A percentile compares a stretch with the other conserved stretches of the same genome.
These are phyloP conservation scores for Tamias sibiricus DNA, from an alignment of 2,113 vertebrate species.

Conservation along the genomic window DNA sequence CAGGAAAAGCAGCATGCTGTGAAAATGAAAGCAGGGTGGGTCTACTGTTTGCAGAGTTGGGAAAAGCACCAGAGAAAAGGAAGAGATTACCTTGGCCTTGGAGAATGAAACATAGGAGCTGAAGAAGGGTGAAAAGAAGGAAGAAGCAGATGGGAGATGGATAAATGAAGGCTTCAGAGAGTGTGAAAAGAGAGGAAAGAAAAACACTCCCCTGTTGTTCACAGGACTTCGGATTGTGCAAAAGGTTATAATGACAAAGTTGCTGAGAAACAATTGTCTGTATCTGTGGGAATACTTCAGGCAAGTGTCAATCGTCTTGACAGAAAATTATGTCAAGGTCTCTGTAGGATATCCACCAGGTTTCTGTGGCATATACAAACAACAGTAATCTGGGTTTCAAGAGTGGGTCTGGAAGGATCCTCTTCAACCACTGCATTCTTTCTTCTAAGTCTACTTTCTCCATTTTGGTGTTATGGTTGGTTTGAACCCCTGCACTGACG, in stretches of 20 bases:
- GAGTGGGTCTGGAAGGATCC: neutral
- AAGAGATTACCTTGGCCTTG: neutral
- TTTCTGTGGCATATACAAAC: neutral
- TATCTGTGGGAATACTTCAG: fast-evolving
- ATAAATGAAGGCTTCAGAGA: neutral
- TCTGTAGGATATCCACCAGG: neutral
- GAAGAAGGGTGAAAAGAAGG: neutral
- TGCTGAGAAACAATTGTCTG: neutral
- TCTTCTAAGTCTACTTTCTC: neutral
- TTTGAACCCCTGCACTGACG: no score
- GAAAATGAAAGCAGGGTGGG: neutral
- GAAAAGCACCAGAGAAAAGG: neutral
- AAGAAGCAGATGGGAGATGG: neutral
- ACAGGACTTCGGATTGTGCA: neutral
- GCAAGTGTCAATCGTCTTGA: neutral
- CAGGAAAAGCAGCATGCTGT: neutral
- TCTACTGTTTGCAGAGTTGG: fast-evolving
- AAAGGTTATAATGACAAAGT: fast-evolving
- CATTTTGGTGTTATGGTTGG: no score
- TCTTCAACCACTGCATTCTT: neutral
- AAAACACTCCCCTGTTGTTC: neutral
- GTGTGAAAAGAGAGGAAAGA: neutral
- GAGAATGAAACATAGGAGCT: neutral
- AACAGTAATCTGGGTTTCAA: neutral
- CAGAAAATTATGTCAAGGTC: neutral